Evolutionary conservation across 2,797 vertebrate genomes (phyloP).

Genomic region (Glyptemys insculpta): DNA sequence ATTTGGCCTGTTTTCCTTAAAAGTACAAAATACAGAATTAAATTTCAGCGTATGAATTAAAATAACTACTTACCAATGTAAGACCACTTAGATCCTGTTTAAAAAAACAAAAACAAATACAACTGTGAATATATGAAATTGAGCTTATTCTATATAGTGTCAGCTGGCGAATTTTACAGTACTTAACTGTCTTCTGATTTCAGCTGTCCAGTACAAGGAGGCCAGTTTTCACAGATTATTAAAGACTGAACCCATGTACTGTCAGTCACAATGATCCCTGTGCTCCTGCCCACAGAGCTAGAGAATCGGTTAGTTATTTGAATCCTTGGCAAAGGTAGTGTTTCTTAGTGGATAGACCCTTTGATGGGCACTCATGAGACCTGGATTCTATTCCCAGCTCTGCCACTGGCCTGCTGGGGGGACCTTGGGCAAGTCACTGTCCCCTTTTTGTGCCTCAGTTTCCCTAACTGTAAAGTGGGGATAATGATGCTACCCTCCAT

Average conservation of each 20-base stretch:
- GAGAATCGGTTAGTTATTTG: background rate
- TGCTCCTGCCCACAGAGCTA: background rate
- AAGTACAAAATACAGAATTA: background rate
- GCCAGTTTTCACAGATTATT: background rate
- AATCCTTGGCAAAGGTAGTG: background rate
- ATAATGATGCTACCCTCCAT: background rate
- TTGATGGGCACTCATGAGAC: background rate
- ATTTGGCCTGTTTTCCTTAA: background rate
- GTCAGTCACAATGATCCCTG: background rate
- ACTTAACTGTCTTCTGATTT: background rate
- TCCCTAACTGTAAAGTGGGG: background rate
- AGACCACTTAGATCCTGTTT: slow-evolving; percentile 81
- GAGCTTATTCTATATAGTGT: background rate
- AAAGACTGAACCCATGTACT: background rate
- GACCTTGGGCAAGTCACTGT: background rate
- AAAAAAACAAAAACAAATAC: slow-evolving; percentile 60
- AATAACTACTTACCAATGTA: slow-evolving; percentile 81
- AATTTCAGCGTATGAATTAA: background rate
- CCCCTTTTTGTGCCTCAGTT: background rate
- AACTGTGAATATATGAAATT: slow-evolving; percentile 12
- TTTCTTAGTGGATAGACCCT: background rate
- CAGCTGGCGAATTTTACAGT: background rate
- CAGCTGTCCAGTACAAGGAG: background rate
- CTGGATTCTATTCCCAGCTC: background rate
- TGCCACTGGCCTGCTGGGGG: background rate